These are phyloP conservation scores for Platysteira castanea DNA, from an alignment of 2,113 vertebrate species.

Conservation along the genomic window DNA sequence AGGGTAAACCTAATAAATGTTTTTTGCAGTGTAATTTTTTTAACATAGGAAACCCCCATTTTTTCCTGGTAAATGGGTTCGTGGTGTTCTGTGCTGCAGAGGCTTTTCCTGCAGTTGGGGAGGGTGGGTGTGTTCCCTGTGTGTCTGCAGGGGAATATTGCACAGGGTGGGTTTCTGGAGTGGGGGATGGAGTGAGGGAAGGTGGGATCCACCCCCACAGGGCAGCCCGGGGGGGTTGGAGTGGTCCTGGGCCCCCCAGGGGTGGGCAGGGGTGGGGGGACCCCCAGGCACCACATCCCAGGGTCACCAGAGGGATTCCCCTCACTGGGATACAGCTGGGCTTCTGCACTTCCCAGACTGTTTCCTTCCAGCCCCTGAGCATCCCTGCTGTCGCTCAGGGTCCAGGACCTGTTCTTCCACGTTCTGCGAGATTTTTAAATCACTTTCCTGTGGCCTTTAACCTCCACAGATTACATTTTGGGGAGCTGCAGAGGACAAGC, in stretches of 20 bases:
- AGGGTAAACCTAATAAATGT: background rate
- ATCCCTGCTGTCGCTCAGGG: background rate
- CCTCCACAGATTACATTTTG: conserved; percentile 59
- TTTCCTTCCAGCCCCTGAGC: background rate
- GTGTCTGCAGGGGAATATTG: rapidly evolving
- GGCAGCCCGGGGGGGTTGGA: rapidly evolving
- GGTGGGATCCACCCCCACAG: background rate
- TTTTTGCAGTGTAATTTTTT: background rate
- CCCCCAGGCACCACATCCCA: rapidly evolving
- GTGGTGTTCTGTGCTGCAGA: background rate
- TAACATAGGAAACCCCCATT: rapidly evolving
- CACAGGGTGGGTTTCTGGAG: rapidly evolving
- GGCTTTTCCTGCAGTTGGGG: background rate
- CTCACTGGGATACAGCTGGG: rapidly evolving
- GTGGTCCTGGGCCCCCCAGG: background rate
- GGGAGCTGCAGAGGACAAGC: conserved; percentile 25
- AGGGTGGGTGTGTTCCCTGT: rapidly evolving
- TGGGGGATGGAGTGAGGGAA: background rate
- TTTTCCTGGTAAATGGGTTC: rapidly evolving
- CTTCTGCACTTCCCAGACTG: background rate
- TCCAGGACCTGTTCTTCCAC: background rate
- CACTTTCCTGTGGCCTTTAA: conserved; percentile 52
- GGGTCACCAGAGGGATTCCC: background rate
- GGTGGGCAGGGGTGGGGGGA: background rate
- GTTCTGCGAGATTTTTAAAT: background rate